Evolutionary conservation across 2,797 vertebrate genomes (phyloP).

Genomic region (Enteromius anoplus): DNA sequence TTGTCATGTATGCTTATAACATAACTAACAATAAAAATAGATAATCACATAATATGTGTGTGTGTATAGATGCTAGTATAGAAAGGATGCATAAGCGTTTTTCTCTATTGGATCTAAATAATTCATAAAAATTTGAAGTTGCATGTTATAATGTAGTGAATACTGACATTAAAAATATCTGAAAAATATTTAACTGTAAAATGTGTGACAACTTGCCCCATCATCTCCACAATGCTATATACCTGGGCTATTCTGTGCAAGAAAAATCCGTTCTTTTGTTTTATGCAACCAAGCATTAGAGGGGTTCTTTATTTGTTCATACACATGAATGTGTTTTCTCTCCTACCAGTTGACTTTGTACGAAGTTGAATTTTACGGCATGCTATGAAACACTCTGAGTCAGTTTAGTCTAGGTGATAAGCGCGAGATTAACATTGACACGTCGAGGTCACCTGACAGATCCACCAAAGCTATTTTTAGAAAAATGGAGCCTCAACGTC

Average conservation of each 20-base stretch:
- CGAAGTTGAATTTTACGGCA: neutral
- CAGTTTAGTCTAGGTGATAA: neutral
- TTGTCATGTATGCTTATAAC: neutral
- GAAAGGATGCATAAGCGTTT: too few species aligned
- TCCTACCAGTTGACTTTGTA: neutral
- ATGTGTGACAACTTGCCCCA: neutral
- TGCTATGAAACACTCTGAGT: neutral
- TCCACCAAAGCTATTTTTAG: slow-evolving; percentile 15
- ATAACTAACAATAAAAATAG: neutral
- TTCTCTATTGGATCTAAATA: neutral
- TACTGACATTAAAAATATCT: neutral
- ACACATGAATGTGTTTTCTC: neutral
- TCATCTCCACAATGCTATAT: neutral
- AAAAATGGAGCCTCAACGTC: neutral
- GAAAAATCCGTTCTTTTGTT: neutral
- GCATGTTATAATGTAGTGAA: neutral
- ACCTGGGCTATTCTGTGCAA: neutral
- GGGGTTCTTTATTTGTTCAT: neutral
- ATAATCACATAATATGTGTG: neutral
- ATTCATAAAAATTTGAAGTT: neutral
- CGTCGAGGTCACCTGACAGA: slow-evolving; percentile 20
- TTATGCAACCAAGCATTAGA: slow-evolving; percentile 5
- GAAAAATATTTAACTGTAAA: neutral
- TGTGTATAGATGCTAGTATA: neutral
- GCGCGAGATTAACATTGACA: neutral